Evolutionary conservation across 2,797 vertebrate genomes (phyloP), one percentile per base, ranked within the genome.

Genomic region (Meriones psammophilus): DNA sequence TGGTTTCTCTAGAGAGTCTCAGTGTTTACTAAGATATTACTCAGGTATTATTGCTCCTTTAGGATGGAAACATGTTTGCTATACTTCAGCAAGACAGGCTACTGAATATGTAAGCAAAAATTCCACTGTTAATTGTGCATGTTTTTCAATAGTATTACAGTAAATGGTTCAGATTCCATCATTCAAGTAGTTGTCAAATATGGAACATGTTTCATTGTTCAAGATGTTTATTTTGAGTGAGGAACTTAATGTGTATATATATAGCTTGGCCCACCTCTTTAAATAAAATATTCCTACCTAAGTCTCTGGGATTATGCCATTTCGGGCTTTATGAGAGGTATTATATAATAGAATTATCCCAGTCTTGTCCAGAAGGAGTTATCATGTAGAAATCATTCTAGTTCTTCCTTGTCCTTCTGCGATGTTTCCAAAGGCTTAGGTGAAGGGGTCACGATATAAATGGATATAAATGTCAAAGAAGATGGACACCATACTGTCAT

Each of bases 81-180:
- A 94, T 83, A 79, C 42, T 26, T 73, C 78, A 39, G 15, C 54
- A 96, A 56, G 36, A 88, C 68, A 64, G 36, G 10, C 7, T 62
- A 74, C 50, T 91, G 39, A 78, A 92, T 88, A 89, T 17, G 88
- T 7, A 92, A 54, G 14, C n/a, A 81, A 39, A 71, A 1, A 28
- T 56, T 30, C 84, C 14, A 91, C 46, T 83, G 68, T 36, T n/a
- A 26, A 39, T 2, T 73, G 10, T 28, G 5, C 89, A 79, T 24
- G 66, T 22, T 18, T 88, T 77, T 94, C 26, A 33, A 71, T 42
- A 84, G 14, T 64, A 69, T 83, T 89, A 80, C 86, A 78, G 83
- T 12, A 76, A 94, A 87, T 20, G 9, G 15, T 2, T 83, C 56
- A 71, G 1, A 74, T 50, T 88, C 91, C 84, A 91, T 42, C 8